phyloP scores from a whole-genome alignment of 2,888 invertebrate species.

The Aspidiotus rigidus region DNA sequence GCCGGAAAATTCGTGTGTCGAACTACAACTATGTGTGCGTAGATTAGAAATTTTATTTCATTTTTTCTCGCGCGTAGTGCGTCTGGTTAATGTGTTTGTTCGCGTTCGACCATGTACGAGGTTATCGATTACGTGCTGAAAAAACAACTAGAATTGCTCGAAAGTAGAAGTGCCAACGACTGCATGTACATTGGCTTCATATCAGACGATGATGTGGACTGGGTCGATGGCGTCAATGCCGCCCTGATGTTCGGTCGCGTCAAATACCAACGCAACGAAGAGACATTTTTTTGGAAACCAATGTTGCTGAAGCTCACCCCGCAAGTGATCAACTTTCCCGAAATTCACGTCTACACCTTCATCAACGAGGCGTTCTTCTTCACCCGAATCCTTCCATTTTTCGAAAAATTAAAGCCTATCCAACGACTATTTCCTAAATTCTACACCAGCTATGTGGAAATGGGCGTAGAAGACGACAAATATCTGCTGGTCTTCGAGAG shows the following conservation, averaged over 20 bases:
- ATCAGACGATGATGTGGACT: background rate
- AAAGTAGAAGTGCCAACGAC: background rate
- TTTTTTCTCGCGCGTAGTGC: too few relatives aligned
- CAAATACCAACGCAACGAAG: background rate
- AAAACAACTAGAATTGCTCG: background rate
- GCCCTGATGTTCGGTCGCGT: conserved; percentile 2
- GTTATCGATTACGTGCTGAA: background rate
- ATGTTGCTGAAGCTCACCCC: background rate
- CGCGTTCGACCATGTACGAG: background rate
- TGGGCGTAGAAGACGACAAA: background rate
- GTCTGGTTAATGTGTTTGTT: background rate
- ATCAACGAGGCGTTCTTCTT: background rate
- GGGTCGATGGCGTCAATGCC: background rate
- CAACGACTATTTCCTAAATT: conserved; percentile 16
- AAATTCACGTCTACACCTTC: conserved; percentile 1
- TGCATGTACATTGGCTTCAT: background rate
- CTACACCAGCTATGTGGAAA: background rate
- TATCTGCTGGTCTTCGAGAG: conserved; percentile 10
- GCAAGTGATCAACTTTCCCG: conserved; percentile 1
- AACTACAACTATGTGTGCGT: too few relatives aligned
- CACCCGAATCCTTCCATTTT: background rate
- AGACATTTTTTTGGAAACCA: background rate
- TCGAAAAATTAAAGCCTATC: background rate
- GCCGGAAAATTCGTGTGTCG: too few relatives aligned
- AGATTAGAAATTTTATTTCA: too few relatives aligned